Percentiles rank a stretch among this genome's conserved stretches.
These are phyloP conservation scores for Diabrotica balteata DNA, from an alignment of 2,888 invertebrate genomes.

Conservation along the genomic window DNA sequence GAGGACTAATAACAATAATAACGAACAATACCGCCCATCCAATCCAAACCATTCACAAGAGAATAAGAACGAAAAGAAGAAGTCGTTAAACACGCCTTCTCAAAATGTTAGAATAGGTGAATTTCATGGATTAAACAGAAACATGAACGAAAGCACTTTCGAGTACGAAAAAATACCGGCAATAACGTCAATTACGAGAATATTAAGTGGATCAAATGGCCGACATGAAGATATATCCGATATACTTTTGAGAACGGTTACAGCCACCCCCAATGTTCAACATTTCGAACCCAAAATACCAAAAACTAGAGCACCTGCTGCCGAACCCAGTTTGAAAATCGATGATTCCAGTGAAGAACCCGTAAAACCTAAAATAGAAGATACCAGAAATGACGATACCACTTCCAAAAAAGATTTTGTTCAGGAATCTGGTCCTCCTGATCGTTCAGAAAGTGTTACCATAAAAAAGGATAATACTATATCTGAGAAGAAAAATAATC, in stretches of 20 bases:
- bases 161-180: slow-evolving; percentile 57
- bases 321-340: slow-evolving; percentile 50
- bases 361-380: slow-evolving; percentile 33
- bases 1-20: slow-evolving; percentile 36
- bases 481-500: slow-evolving; percentile 42
- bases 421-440: slow-evolving; percentile 44
- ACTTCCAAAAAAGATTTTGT: slow-evolving; percentile 43
- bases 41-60: slow-evolving; percentile 33
- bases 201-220: slow-evolving; percentile 85
- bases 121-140: slow-evolving; percentile 54
- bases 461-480: slow-evolving; percentile 51
- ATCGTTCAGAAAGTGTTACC: slow-evolving; percentile 55
- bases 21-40: slow-evolving; percentile 32
- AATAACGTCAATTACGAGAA: slow-evolving; percentile 84
- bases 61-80: slow-evolving; percentile 67
- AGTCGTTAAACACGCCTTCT: slow-evolving; percentile 78
- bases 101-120: slow-evolving; percentile 65
- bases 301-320: slow-evolving; percentile 49
- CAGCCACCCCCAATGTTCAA: slow-evolving; percentile 59
- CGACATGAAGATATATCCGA: slow-evolving; percentile 83
- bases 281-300: slow-evolving; percentile 48
- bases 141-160: slow-evolving; percentile 56
- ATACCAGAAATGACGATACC: slow-evolving; percentile 42
- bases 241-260: slow-evolving; percentile 74
- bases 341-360: slow-evolving; percentile 39